Evolutionary conservation across 2,797 vertebrate species (phyloP).

Genomic region (Carduelis carduelis): DNA sequence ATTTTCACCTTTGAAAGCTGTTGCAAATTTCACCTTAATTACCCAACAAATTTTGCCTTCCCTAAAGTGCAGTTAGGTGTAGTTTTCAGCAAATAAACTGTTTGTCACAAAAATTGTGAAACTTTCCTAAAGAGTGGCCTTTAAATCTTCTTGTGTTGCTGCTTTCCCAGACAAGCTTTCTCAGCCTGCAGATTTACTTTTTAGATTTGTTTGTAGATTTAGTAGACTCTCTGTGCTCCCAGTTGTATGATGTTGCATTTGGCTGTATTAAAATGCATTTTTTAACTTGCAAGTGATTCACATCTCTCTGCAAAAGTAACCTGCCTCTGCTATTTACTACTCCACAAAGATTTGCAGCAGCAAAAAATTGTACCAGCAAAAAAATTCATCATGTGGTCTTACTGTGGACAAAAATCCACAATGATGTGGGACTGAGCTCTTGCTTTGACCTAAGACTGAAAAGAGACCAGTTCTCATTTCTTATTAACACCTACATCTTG

Average conservation of each 20-base stretch:
- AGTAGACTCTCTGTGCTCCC: not conserved
- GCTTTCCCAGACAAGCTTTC: slow-evolving; percentile 23
- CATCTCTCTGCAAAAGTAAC: not conserved
- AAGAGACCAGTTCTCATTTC: not conserved
- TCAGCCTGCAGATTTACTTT: slow-evolving; percentile 12
- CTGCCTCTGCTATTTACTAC: not conserved
- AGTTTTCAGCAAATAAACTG: not conserved
- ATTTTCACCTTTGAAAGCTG: not conserved
- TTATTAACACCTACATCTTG: not conserved
- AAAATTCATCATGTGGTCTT: not conserved
- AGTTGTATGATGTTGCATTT: not conserved
- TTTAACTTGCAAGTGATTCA: not conserved
- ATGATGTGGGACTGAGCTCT: accelerated
- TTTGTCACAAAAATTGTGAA: not conserved
- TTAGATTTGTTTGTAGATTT: slow-evolving; percentile 22
- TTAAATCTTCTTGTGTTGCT: slow-evolving; percentile 33
- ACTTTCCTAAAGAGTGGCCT: not conserved
- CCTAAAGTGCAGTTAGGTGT: not conserved
- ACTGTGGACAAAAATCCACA: not conserved
- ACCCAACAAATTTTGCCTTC: not conserved
- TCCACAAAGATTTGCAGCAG: not conserved
- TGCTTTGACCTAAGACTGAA: not conserved
- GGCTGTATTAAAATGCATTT: slow-evolving; percentile 38
- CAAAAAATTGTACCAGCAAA: not conserved
- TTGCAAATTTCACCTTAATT: not conserved